Evolutionary conservation across 2,888 invertebrate species (phyloP).

Genomic region (Zygogramma bicolorata): DNA sequence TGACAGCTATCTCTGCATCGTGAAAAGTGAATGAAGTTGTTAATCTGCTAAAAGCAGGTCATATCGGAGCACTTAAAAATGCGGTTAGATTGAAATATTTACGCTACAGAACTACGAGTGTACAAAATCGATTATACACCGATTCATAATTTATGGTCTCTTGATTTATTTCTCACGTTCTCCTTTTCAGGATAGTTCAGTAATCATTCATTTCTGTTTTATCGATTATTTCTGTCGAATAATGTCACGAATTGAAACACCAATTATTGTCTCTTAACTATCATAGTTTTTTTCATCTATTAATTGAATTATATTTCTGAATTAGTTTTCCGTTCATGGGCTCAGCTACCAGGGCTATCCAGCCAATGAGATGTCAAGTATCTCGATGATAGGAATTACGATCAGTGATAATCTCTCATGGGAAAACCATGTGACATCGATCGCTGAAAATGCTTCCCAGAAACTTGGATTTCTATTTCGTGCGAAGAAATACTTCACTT

Average conservation of each 20-base stretch:
- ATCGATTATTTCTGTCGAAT: neutral
- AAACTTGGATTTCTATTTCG: no score
- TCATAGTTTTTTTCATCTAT: no score
- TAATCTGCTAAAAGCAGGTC: neutral
- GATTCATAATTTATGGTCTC: neutral
- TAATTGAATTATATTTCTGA: no score
- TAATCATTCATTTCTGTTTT: neutral
- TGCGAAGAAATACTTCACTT: no score
- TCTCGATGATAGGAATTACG: no score
- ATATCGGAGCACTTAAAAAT: neutral
- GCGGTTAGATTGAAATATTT: neutral
- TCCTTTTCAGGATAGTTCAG: neutral
- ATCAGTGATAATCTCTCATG: no score
- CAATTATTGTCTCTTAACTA: no score
- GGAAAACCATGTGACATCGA: no score
- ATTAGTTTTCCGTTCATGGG: no score
- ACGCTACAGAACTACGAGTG: neutral
- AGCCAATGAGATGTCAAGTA: no score
- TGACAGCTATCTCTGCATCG: neutral
- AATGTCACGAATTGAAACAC: neutral
- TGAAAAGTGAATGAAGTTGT: neutral
- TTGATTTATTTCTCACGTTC: constrained; percentile 6
- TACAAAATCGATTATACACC: neutral
- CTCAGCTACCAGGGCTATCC: no score
- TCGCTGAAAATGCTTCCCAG: no score